Evolutionary conservation across 2,888 invertebrate genomes (phyloP), one percentile per base, ranked within the genome.

Genomic region (Platerodrilus igneus): DNA sequence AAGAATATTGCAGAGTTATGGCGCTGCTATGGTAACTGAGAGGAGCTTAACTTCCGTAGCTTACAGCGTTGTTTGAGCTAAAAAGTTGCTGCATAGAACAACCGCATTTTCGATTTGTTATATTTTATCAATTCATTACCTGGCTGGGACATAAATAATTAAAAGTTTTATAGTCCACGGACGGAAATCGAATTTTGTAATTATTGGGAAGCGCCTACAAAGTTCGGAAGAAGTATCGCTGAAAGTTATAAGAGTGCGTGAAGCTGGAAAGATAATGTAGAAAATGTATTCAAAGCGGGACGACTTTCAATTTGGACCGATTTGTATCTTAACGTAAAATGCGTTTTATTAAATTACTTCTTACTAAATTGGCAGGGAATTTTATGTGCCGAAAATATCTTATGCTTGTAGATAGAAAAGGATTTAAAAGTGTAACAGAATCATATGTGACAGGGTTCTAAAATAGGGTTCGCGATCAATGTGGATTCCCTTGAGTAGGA

Each of bases 401-500:
- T 40, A 29, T 37, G n/a, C n/a, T 34, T 18, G 19, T 20, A 27
- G 28, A 23, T 33, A 18, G 26, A 38, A 29, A 38, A 35, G 14
- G 36, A 39, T 36, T 34, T 35, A 31, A 39, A 35, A 43, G 31
- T 35, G 30, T 35, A 31, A 25, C 30, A 38, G 39, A 43, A 38
- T 43, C 41, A 41, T 40, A 36, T 46, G 41, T 38, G 47, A 43
- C 47, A 40, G 29, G 37, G 39, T 43, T 47, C 33, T 43, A 47
- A 47, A 47, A 47, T 47, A 47, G 40, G 47, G 47, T 47, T 37
- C 35, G 40, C 43, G 47, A 42, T 42, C 43, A 47, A 43, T 47
- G 42, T 28, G 47, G 37, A 37, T 34, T 47, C 47, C 43, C 47
- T 36, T 31, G 47, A 47, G 47, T 43, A 37, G 42, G 43, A 47